phyloP scores from a whole-genome alignment of 2,113 vertebrate genomes.

The Prunella himalayana region DNA sequence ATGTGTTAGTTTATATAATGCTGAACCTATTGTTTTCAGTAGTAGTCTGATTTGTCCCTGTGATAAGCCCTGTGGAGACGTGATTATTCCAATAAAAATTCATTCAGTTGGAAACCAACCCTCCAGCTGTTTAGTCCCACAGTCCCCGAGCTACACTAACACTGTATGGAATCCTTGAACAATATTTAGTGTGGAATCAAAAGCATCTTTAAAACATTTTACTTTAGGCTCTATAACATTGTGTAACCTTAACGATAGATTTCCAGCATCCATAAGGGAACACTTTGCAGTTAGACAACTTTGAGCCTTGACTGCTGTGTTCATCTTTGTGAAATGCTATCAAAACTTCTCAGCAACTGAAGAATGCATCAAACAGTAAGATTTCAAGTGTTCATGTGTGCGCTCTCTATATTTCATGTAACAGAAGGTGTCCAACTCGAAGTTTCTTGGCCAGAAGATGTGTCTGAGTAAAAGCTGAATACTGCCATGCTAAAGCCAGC shows the following conservation, averaged over 20 bases:
- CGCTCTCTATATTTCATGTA: background rate
- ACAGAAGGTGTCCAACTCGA: background rate
- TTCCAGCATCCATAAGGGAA: background rate
- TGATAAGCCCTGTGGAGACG: slow-evolving; percentile 79
- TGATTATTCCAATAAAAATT: slow-evolving; percentile 83
- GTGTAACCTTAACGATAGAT: slow-evolving; percentile 28
- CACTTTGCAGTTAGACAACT: background rate
- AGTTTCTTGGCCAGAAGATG: background rate
- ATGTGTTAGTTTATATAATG: slow-evolving; percentile 23
- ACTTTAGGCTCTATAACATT: background rate
- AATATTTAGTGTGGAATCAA: slow-evolving; percentile 62
- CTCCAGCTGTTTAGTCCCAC: slow-evolving; percentile 82
- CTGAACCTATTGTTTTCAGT: slow-evolving; percentile 75
- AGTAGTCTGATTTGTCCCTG: slow-evolving; percentile 74
- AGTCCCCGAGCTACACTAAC: slow-evolving; percentile 72
- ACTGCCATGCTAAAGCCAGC: background rate
- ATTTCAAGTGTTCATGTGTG: background rate
- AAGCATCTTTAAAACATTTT: slow-evolving; percentile 54
- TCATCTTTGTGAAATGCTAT: slow-evolving; percentile 7
- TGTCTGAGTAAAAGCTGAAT: background rate
- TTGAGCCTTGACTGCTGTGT: background rate
- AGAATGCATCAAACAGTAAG: background rate
- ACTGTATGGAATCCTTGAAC: slow-evolving; percentile 63
- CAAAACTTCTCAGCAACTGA: background rate
- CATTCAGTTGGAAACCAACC: slow-evolving; percentile 79